Percentiles rank a stretch among this genome's conserved stretches.
These are phyloP conservation scores for Rotaria macrura DNA, from an alignment of 2,888 invertebrate genomes.

Conservation along the genomic window DNA sequence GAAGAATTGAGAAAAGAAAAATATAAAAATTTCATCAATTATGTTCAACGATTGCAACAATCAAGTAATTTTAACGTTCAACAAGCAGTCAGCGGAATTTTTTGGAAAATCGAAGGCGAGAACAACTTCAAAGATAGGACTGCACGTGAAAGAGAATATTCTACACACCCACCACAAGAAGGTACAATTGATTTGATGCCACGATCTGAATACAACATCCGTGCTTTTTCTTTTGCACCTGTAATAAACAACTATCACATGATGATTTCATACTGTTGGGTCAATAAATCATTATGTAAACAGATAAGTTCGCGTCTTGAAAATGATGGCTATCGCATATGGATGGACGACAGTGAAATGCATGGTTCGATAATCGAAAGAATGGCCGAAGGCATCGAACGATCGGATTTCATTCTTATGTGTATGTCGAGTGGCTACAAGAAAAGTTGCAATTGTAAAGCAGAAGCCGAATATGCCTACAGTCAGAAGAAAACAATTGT, in stretches of 20 bases:
- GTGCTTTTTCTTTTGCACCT: no score
- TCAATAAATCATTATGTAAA: not conserved
- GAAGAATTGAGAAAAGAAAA: no score
- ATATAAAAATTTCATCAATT: no score
- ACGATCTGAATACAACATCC: no score
- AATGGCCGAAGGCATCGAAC: slow-evolving; percentile 40
- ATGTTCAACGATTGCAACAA: no score
- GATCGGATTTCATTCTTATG: slow-evolving; percentile 42
- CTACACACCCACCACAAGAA: no score
- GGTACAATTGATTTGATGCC: no score
- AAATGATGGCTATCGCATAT: slow-evolving; percentile 39
- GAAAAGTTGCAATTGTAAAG: slow-evolving; percentile 43
- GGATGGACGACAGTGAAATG: slow-evolving; percentile 47
- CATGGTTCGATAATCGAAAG: slow-evolving; percentile 36
- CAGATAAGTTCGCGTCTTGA: not conserved
- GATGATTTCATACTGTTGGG: not conserved
- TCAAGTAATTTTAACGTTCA: no score
- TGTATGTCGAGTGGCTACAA: slow-evolving; percentile 47
- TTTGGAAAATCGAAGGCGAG: no score
- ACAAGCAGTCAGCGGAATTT: no score
- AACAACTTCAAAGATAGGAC: no score
- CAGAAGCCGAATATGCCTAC: slow-evolving; percentile 38
- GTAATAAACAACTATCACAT: not conserved
- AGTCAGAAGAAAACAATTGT: slow-evolving; percentile 36
- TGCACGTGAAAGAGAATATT: no score